phyloP scores from a whole-genome alignment of 2,888 invertebrate genomes.

The Carterocephalus palaemon region DNA sequence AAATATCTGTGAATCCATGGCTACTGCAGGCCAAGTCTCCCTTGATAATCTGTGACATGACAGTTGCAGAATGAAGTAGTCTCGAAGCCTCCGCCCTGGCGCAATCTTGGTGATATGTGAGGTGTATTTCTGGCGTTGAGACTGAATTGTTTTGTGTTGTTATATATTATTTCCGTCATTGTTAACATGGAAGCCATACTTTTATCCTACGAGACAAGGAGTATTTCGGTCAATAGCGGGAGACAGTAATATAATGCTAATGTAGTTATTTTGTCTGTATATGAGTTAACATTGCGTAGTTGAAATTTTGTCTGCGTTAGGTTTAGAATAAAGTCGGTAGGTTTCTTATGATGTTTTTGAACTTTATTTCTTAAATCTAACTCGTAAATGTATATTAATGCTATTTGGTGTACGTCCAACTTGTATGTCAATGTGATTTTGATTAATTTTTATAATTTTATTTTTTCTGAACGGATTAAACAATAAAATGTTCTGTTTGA shows the following conservation, averaged over 20 bases:
- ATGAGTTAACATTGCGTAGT: conserved; percentile 74
- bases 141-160: conserved; percentile 79
- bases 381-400: conserved; percentile 70
- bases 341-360: conserved; percentile 53
- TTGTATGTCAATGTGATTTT: conserved; percentile 77
- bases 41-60: conserved; percentile 28
- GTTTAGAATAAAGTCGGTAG: conserved; percentile 58
- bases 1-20: too few species aligned
- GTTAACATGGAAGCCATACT: conserved; percentile 53
- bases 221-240: conserved; percentile 20
- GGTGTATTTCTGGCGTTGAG: conserved; percentile 73
- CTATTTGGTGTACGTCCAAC: conserved; percentile 78
- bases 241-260: conserved; percentile 21
- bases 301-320: conserved; percentile 70
- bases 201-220: conserved; percentile 29
- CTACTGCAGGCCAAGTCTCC: too few species aligned
- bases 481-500: conserved; percentile 79
- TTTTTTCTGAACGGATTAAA: conserved; percentile 77
- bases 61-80: conserved; percentile 33
- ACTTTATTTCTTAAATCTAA: conserved; percentile 64
- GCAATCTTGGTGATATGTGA: conserved; percentile 61
- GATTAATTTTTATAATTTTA: conserved; percentile 71
- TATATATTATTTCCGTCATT: conserved; percentile 72
- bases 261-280: conserved; percentile 76
- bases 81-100: conserved; percentile 31